A percentile compares a stretch with the other conserved stretches of the same genome.
Evolutionary conservation across 2,888 invertebrate genomes (phyloP).

Genomic region (Cerceris rybyensis): DNA sequence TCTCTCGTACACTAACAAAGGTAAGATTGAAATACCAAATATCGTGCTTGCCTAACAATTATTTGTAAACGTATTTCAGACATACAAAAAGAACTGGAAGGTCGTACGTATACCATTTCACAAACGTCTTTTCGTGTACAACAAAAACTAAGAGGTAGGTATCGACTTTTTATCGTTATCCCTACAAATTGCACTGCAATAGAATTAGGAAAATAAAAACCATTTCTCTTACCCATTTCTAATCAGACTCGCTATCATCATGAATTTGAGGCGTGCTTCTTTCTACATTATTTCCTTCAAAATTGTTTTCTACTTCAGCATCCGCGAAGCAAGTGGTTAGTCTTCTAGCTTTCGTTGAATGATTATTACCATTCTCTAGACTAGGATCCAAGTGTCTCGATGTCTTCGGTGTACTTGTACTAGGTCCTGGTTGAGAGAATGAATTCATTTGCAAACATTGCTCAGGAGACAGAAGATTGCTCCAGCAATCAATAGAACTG

Average conservation of each 20-base stretch:
- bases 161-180: slow-evolving; percentile 12
- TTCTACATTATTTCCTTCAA: neutral
- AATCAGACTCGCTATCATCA: slow-evolving; percentile 46
- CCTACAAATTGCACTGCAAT: neutral
- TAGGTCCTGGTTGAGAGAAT: slow-evolving; percentile 53
- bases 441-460: slow-evolving; percentile 42
- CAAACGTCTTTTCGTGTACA: slow-evolving; percentile 83
- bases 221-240: slow-evolving; percentile 29
- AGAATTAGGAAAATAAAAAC: slow-evolving; percentile 29
- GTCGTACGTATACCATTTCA: slow-evolving; percentile 83
- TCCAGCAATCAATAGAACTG: slow-evolving; percentile 18
- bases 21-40: slow-evolving; percentile 64
- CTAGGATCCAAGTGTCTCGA: slow-evolving; percentile 4
- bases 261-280: slow-evolving; percentile 13
- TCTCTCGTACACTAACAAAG: slow-evolving; percentile 77
- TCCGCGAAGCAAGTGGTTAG: slow-evolving; percentile 22
- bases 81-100: slow-evolving; percentile 85
- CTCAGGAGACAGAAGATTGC: slow-evolving; percentile 3
- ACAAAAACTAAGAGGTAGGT: slow-evolving; percentile 83
- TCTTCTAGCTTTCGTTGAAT: slow-evolving; percentile 25
- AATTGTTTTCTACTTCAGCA: neutral
- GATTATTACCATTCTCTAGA: neutral
- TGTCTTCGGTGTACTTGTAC: slow-evolving; percentile 59
- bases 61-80: slow-evolving; percentile 80
- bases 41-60: slow-evolving; percentile 9